Conservation (phyloP, 2,113 vertebrate genomes). For the Microtus ochrogaster region DNA sequence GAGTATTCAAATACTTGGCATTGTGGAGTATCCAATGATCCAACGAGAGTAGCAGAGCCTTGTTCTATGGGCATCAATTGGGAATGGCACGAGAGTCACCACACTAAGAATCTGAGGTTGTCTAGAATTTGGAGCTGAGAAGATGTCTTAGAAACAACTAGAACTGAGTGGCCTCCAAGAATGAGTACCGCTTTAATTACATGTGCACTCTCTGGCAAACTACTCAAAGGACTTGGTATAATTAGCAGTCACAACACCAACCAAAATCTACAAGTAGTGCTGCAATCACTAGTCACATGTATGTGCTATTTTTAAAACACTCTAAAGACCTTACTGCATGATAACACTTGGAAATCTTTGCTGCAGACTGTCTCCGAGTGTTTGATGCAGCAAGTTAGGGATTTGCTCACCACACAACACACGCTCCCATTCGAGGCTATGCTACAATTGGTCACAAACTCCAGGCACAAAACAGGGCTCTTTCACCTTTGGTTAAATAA, state of each 20-base stretch:
- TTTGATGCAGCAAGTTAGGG: no score
- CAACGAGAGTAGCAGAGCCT: neutral
- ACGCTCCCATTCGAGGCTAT: neutral
- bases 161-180: neutral
- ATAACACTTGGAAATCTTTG: neutral
- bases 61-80: accelerated
- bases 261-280: neutral
- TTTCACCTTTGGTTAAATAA: neutral
- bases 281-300: neutral
- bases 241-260: neutral
- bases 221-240: neutral
- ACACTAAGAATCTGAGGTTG: neutral
- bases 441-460: neutral
- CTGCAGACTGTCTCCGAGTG: neutral
- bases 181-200: neutral
- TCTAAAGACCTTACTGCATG: neutral
- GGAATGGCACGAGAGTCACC: constrained; percentile 61
- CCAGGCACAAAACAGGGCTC: neutral
- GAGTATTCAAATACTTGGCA: neutral
- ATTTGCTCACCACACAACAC: neutral
- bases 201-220: neutral
- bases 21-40: neutral
- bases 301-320: neutral
- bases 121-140: neutral
- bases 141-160: neutral